Base-by-base conservation (phyloP, 2,113 vertebrate species). In the Patagioenas fasciata region DNA sequence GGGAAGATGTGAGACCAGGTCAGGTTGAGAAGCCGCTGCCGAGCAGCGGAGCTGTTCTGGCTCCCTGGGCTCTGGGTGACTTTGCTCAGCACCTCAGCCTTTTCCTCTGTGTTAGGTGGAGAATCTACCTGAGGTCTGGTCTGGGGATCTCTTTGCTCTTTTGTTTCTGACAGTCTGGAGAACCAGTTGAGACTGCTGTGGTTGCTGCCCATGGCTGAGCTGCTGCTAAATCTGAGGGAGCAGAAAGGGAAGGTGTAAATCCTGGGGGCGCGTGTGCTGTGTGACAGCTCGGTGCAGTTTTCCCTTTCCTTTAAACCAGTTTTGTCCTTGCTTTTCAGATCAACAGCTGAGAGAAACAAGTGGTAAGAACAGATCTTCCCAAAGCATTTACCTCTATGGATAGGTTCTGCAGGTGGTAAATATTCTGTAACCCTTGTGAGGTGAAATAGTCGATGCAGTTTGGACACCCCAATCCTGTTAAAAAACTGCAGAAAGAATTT, bases 381-480 rank as follows among this genome's bases (percentile, higher is more conserved):
- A 60, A 88, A 88, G 86, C 88, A 80, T 93, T 98, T 99, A 99
- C 99, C 99, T 99, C 99, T 96, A 99, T 98, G 56, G 99, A 98
- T 82, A 99, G 98, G 97, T 98, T 99, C 98, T 99, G 99, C 96
- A 99, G 99, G 97, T 99, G 99, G 98, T 99, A 99, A 96, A 99
- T 96, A 95, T 98, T 99, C 98, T 99, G 99, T 82, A 99, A 97
- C 64, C 99, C 99, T 97, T 99, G 99, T 80, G 99, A 99, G 80
- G 99, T 99, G 98, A 99, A 99, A 98, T 99, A 99, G 96, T 99
- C 99, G 93, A 99, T 99, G 98, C 99, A 99, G 99, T 99, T 99
- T 93, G 99, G 99, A 97, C 99, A 99, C 96, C 99, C 99, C 98
- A 99, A 84, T 95, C 99, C 99, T 98, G 99, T 99, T 96, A 99